Conservation (phyloP, 2,888 invertebrate genomes). For the Melinopterus prodromus region DNA sequence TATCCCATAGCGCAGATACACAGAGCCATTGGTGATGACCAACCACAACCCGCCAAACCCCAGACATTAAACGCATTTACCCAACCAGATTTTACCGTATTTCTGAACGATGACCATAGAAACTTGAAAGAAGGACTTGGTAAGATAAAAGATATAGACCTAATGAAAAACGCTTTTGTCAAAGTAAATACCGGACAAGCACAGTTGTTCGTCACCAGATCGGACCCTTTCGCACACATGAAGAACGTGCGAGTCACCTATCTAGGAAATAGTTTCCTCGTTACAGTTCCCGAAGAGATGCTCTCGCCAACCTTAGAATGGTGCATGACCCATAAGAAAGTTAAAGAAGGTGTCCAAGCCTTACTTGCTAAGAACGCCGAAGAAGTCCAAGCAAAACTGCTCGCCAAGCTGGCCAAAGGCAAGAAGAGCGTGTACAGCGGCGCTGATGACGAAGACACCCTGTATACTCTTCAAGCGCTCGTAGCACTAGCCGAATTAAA, state of each 20-base stretch:
- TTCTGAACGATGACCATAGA: background rate
- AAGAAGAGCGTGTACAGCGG: background rate
- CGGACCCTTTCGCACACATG: background rate
- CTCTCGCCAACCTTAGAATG: background rate
- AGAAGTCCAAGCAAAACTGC: background rate
- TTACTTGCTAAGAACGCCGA: background rate
- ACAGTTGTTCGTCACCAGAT: background rate
- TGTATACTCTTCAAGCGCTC: background rate
- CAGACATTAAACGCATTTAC: background rate
- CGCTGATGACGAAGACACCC: background rate
- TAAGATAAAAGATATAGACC: background rate
- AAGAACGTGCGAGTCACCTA: background rate
- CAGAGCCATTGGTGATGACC: too few species aligned
- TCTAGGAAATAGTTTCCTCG: background rate
- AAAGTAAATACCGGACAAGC: background rate
- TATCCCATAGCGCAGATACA: too few species aligned
- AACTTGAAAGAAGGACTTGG: background rate
- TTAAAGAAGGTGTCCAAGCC: background rate
- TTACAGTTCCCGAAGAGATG: background rate
- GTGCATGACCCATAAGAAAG: background rate
- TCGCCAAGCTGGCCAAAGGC: background rate
- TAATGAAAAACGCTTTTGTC: background rate
- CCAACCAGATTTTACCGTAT: background rate
- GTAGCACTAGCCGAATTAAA: background rate
- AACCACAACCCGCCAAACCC: background rate